Evolutionary conservation across 2,888 invertebrate genomes (phyloP), one percentile per base, ranked within the genome.

Genomic region (Aspidiotus rigidus): DNA sequence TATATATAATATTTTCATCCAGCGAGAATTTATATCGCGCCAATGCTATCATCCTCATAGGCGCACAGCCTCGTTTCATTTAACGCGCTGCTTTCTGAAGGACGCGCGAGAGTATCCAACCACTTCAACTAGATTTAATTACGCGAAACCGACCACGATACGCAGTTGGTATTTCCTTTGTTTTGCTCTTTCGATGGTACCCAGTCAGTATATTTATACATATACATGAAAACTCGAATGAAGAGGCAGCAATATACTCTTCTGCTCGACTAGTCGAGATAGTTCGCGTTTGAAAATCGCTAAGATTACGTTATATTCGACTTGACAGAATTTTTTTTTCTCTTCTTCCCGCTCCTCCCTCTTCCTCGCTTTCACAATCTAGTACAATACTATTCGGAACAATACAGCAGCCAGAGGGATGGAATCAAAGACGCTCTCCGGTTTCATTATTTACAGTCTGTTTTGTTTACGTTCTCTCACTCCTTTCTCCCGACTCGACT

Each of bases 361-460:
- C 28, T 28, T n/a, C n/a, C n/a, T 3, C 28, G 28, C 28, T 28
- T 28, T 28, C 28, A 28, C 28, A 28, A 28, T 28, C 28, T 28
- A 28, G 28, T 28, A 11, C 11, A n/a, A 49, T 49, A 13, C 49
- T 11, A 11, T 49, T 13, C 49, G n/a, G 6, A 49, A 49, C 49
- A 49, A 49, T 49, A n/a, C 49, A 13, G 49, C 49, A 28, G 28
- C 28, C 28, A 28, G 49, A 49, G 49, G 49, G 49, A 49, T 49
- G 49, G 11, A 49, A 49, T 49, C 49, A 49, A 49, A 49, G 49
- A n/a, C 49, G 49, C 49, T 49, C 49, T 49, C 49, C 49, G 49
- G 10, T 49, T 49, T 49, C 49, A 49, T 49, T 49, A 49, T 49
- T 49, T 49, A 49, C 49, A 49, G 49, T n/a, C 49, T 49, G 49